Evolutionary conservation across 2,797 vertebrate species (phyloP).

Genomic region (Anguilla obscura): DNA sequence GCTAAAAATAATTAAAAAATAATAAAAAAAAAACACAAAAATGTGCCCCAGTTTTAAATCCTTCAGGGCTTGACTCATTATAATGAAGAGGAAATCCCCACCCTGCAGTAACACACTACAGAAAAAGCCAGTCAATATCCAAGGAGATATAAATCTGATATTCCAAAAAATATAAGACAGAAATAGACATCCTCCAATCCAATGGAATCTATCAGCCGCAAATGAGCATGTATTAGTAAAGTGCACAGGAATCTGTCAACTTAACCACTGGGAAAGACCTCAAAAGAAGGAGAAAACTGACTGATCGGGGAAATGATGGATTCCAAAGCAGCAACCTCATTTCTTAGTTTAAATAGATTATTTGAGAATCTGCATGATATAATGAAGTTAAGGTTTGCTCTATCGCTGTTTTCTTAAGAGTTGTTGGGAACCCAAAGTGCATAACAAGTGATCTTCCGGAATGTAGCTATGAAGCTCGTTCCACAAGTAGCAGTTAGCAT

Average conservation of each 20-base stretch:
- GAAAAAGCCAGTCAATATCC: conserved; percentile 2
- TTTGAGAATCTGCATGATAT: neutral
- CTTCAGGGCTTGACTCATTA: conserved; percentile 14
- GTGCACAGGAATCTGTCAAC: neutral
- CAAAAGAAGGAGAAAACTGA: neutral
- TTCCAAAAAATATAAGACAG: neutral
- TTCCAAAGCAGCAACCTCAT: neutral
- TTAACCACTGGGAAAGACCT: neutral
- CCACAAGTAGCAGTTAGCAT: neutral
- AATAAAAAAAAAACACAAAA: neutral
- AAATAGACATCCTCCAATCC: neutral
- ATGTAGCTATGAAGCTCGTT: neutral
- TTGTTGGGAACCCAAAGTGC: neutral
- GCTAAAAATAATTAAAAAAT: neutral
- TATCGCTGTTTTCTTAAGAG: neutral
- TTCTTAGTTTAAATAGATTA: neutral
- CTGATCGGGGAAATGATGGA: neutral
- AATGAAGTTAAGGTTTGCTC: neutral
- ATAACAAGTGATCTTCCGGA: neutral
- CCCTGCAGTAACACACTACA: neutral
- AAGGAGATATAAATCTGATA: neutral
- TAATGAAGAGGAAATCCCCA: neutral
- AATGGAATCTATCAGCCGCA: neutral
- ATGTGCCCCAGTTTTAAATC: conserved; percentile 7
- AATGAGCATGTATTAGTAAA: neutral